Conservation (phyloP, 2,797 vertebrate genomes). For the Amblyraja radiata region DNA sequence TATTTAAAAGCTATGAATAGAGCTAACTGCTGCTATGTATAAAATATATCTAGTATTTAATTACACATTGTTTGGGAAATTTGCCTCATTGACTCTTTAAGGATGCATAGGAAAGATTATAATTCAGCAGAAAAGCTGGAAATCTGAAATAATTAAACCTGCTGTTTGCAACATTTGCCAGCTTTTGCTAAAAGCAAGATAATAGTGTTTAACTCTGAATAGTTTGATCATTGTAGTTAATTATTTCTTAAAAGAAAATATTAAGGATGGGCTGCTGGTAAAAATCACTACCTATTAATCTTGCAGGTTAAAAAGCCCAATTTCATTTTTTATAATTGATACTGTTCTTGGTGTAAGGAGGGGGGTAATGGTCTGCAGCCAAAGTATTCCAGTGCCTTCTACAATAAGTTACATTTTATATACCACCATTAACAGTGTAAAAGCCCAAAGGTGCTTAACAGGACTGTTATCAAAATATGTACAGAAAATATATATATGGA, state of each 20-base stretch:
- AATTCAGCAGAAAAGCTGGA: background rate
- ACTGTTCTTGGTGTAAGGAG: background rate
- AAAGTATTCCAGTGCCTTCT: background rate
- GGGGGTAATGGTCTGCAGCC: background rate
- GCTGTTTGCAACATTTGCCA: background rate
- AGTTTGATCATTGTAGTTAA: background rate
- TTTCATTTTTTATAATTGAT: background rate
- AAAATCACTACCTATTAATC: background rate
- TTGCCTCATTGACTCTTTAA: background rate
- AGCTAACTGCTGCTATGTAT: background rate
- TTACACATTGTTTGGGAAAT: background rate
- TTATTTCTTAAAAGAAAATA: background rate
- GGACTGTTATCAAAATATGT: too few species aligned
- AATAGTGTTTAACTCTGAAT: background rate
- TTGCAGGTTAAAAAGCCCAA: too few species aligned
- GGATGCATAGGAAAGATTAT: background rate
- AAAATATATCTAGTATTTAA: background rate
- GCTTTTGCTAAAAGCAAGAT: background rate
- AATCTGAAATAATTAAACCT: background rate
- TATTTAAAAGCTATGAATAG: background rate
- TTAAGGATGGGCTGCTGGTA: background rate
- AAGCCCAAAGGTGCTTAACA: too few species aligned
- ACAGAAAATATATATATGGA: background rate
- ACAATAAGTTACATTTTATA: too few species aligned
- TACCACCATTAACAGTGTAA: too few species aligned